Conservation (phyloP, 1,140 invertebrate genomes). For the Zaprionus nigranus region DNA sequence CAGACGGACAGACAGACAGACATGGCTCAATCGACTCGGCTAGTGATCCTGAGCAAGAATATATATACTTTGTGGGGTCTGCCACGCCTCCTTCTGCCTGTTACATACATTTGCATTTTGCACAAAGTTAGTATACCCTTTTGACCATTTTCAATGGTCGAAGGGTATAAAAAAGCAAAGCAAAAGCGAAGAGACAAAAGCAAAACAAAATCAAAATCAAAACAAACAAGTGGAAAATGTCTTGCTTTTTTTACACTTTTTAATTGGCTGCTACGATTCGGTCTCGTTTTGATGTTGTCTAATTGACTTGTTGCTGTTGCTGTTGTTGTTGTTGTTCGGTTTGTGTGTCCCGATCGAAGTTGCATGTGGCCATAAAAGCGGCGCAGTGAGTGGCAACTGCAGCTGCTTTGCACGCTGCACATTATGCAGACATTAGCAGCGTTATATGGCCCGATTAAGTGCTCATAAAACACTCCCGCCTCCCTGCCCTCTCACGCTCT, state of each 20-base stretch:
- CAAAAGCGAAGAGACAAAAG: constrained; percentile 5
- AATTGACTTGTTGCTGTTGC: constrained; percentile 9
- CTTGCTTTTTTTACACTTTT: constrained; percentile 1
- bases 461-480: constrained; percentile 65
- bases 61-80: too few relatives aligned
- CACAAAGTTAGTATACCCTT: too few relatives aligned
- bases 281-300: background rate
- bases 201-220: constrained; percentile 6
- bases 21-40: too few relatives aligned
- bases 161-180: too few relatives aligned
- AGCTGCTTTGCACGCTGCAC: constrained; percentile 42
- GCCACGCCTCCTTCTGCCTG: too few relatives aligned
- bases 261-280: background rate
- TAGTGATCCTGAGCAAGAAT: too few relatives aligned
- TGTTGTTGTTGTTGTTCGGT: background rate
- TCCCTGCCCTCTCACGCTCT: background rate
- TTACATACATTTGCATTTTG: too few relatives aligned
- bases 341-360: constrained; percentile 1
- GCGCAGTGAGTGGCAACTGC: constrained; percentile 15
- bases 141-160: too few relatives aligned
- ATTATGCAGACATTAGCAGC: constrained; percentile 58
- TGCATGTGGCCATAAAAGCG: constrained; percentile 23
- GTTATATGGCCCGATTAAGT: constrained; percentile 74
- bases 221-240: constrained; percentile 6
- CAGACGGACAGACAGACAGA: too few relatives aligned